A percentile compares a stretch with the other conserved stretches of the same genome.
Evolutionary conservation across 2,113 vertebrate species (phyloP).

Genomic region (Dicrurus megarhynchus): DNA sequence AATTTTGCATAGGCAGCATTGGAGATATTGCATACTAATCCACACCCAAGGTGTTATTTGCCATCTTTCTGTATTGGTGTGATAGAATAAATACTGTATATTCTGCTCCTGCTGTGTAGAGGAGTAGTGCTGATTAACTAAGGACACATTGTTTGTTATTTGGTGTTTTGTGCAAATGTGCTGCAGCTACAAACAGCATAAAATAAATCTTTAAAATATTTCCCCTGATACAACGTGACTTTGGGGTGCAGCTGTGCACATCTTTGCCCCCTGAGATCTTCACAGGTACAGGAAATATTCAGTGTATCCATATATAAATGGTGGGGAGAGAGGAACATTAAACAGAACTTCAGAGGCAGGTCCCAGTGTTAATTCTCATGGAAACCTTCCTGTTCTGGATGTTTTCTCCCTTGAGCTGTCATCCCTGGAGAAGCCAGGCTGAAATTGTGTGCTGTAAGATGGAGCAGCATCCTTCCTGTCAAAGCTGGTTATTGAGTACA

Average conservation of each 20-base stretch:
- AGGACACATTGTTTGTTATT: not conserved
- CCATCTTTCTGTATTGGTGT: not conserved
- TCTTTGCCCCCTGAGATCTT: not conserved
- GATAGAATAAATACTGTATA: not conserved
- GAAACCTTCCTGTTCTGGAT: not conserved
- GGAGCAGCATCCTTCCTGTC: not conserved
- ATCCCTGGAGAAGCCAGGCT: not conserved
- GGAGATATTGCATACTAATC: not conserved
- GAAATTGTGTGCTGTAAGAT: not conserved
- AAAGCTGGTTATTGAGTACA: not conserved
- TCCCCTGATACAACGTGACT: not conserved
- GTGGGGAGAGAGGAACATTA: not conserved
- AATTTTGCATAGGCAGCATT: not conserved
- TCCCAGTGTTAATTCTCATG: not conserved
- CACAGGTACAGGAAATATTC: not conserved
- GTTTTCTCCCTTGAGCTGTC: not conserved
- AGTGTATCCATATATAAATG: accelerated
- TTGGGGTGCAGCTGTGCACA: not conserved
- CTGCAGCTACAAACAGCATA: not conserved
- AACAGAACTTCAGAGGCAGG: not conserved
- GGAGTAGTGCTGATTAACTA: not conserved
- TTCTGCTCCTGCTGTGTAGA: not conserved
- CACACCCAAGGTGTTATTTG: not conserved
- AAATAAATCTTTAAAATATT: not conserved
- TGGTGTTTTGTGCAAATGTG: not conserved